Percentiles rank a stretch among this genome's conserved stretches.
These are phyloP conservation scores for Galaxea fascicularis DNA, from an alignment of 92 coral and sea anemone genomes.

Conservation along the genomic window DNA sequence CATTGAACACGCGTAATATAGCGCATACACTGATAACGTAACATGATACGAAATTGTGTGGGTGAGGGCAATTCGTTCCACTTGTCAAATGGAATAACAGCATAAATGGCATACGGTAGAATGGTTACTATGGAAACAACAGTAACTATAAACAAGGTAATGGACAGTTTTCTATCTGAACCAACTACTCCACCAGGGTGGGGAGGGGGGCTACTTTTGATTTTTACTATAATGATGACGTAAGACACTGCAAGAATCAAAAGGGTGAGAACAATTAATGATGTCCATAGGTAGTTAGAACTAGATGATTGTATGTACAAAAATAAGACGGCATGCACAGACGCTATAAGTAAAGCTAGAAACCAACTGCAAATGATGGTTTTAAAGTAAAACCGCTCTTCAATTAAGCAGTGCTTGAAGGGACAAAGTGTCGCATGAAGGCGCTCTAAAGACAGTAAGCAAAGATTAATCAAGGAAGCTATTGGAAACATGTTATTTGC, in stretches of 20 bases:
- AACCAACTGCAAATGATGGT: not conserved
- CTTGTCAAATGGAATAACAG: too few relatives aligned
- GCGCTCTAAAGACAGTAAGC: slow-evolving; percentile 7
- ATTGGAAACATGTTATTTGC: not conserved
- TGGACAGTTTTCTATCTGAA: slow-evolving; percentile 1
- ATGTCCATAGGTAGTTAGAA: too few relatives aligned
- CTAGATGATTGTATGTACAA: too few relatives aligned
- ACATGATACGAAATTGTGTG: too few relatives aligned
- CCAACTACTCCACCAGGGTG: not conserved
- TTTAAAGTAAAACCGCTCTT: not conserved
- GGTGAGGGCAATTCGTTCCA: too few relatives aligned
- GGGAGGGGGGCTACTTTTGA: not conserved
- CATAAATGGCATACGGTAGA: too few relatives aligned
- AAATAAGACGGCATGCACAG: too few relatives aligned
- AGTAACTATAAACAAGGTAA: slow-evolving; percentile 22
- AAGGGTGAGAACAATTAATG: too few relatives aligned
- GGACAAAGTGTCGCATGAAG: slow-evolving; percentile 21
- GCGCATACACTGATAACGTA: too few relatives aligned
- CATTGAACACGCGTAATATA: too few relatives aligned
- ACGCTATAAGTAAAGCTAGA: not conserved
- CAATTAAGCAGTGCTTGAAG: slow-evolving; percentile 16
- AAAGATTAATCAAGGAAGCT: slow-evolving; percentile 4
- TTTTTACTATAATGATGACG: too few relatives aligned
- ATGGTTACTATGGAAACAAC: slow-evolving; percentile 2
- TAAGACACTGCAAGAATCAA: too few relatives aligned